These are phyloP conservation scores for Tenthredo livida DNA, from an alignment of 2,888 invertebrate genomes.

Conservation along the genomic window DNA sequence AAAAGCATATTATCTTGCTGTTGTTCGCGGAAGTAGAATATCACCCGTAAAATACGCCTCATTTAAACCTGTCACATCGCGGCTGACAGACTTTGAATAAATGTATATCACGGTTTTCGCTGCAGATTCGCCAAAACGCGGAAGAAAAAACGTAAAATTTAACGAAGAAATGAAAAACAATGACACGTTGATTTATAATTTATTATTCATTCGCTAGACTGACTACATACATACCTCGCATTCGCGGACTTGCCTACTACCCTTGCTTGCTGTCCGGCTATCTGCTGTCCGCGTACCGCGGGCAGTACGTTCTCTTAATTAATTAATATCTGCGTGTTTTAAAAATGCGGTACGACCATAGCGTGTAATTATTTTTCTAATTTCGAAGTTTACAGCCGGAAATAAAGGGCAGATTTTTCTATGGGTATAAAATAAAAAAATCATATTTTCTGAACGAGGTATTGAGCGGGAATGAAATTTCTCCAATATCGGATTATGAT, in stretches of 20 bases:
- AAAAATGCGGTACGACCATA: background rate
- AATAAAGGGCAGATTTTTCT: background rate
- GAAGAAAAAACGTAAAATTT: conserved; percentile 14
- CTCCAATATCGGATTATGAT: background rate
- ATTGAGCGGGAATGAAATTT: background rate
- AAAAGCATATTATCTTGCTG: background rate
- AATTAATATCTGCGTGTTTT: conserved; percentile 39
- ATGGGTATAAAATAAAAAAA: background rate
- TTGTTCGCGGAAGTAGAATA: background rate
- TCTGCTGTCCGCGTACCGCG: conserved; percentile 19
- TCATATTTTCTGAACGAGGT: background rate
- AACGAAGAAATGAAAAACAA: background rate
- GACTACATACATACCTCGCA: background rate
- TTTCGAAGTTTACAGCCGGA: background rate
- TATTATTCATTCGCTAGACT: conserved; percentile 24
- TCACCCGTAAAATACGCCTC: conserved; percentile 15
- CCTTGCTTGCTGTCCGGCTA: background rate
- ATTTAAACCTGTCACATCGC: conserved; percentile 6
- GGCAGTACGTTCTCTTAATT: conserved; percentile 31
- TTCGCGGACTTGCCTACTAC: background rate
- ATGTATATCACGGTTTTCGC: background rate
- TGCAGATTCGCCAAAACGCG: background rate
- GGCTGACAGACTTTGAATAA: conserved; percentile 4
- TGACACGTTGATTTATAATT: conserved; percentile 27
- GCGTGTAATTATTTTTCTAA: conserved; percentile 7